Evolutionary conservation across 1,140 invertebrate species (phyloP), one percentile per base, ranked within the genome.

Genomic region (Episyrphus balteatus): DNA sequence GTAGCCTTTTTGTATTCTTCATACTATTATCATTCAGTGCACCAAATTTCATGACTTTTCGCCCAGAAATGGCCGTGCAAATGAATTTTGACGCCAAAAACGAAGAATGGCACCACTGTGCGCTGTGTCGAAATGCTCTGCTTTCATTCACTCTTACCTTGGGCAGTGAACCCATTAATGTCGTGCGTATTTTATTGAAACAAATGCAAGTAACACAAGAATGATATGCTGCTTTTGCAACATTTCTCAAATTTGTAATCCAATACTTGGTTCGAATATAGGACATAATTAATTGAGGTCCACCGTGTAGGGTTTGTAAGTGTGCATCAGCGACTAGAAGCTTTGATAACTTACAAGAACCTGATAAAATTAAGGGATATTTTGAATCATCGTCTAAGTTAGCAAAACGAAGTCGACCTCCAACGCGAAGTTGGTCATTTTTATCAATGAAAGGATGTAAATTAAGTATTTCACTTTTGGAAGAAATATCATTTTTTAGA

Each of bases 131-230:
- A 49, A 71, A 70, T 11, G 60, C 41, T n/a, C 47, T 42, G 12
- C 55, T n/a, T 17, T 51, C 48, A 31, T 26, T 62, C 0, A 66
- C 42, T 21, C 65, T 36, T 9, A 40, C 38, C 10, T 40, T 38
- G 8, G 68, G 44, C 17, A 45, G 17, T 12, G 9, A 14, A 9
- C 33, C 12, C 26, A 45, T n/a, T n/a, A n/a, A n/a, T n/a, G n/a
- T n/a, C n/a, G n/a, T n/a, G n/a, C n/a, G n/a, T n/a, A n/a, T n/a
- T n/a, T n/a, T n/a, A n/a, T n/a, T n/a, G n/a, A n/a, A n/a, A n/a
- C n/a, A n/a, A n/a, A 33, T 10, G 32, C 44, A 45, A 18, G n/a
- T 36, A 9, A 45, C 6, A 17, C 44, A 36, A 10, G 36, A 36
- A 11, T 34, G 21, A 13, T 12, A 9, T 36, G 14, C 14, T 32